Conservation (phyloP, 2,797 vertebrate species). For the Oreonectes daqikongensis region DNA sequence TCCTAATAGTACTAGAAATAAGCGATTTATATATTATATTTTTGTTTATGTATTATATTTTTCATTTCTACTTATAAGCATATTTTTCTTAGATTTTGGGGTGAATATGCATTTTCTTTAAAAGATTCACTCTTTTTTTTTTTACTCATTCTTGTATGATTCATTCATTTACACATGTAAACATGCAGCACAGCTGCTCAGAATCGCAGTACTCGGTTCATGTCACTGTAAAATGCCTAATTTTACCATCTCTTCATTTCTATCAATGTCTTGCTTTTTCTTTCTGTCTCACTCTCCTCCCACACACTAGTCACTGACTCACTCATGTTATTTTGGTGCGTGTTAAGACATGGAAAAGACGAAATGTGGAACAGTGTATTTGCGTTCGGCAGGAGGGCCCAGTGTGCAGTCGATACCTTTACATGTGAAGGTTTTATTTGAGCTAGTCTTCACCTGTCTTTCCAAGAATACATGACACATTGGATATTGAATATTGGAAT, state of each 20-base stretch:
- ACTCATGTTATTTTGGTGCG: slow-evolving; percentile 57
- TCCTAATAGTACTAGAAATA: no score
- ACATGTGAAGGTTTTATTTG: background rate
- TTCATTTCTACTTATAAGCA: no score
- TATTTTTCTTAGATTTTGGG: no score
- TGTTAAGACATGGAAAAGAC: slow-evolving; percentile 43
- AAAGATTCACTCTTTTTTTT: background rate
- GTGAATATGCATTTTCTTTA: background rate
- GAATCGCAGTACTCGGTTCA: background rate
- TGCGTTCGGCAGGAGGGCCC: slow-evolving; percentile 8
- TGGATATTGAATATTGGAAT: background rate
- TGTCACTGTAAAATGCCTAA: slow-evolving; percentile 21
- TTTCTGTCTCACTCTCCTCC: slow-evolving; percentile 46
- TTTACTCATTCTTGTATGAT: slow-evolving; percentile 11
- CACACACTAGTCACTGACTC: slow-evolving; percentile 57
- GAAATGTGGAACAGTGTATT: slow-evolving; percentile 27
- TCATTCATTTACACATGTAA: slow-evolving; percentile 1
- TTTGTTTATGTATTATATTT: no score
- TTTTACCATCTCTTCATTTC: slow-evolving; percentile 40
- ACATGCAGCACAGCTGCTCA: slow-evolving; percentile 11
- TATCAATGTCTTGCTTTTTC: slow-evolving; percentile 36
- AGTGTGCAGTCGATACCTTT: background rate
- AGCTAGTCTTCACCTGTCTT: background rate
- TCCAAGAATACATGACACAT: background rate
- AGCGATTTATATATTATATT: no score